Evolutionary conservation across 2,113 vertebrate genomes (phyloP), one percentile per base, ranked within the genome.

Genomic region (Tautogolabrus adspersus): DNA sequence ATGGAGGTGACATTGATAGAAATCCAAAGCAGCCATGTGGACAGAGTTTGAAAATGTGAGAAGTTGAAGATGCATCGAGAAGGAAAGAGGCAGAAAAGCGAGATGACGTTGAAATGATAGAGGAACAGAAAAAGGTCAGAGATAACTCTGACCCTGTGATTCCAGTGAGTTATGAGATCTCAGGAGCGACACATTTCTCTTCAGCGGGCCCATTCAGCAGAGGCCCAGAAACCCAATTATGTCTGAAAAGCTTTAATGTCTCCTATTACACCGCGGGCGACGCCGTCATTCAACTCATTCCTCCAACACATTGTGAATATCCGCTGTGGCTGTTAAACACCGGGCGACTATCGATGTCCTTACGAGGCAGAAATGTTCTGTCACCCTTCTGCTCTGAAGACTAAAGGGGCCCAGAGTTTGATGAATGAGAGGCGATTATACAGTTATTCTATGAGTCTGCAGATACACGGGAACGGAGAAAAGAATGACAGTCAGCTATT

Each of bases 221-320:
- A 73, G 73, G 49, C 67, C 60, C 56, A 66, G 82, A 83, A 85
- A 89, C 66, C 77, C 77, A 87, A 79, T 89, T 87, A 85, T 67
- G 66, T 66, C 76, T 85, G 66, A 82, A 85, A 81, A 83, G 66
- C 70, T 70, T 85, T 85, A 80, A 87, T 81, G 77, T 75, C 55
- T 83, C 55, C 66, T 61, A 59, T 81, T 81, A 78, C 64, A 21
- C 73, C 4, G 13, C 51, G 0, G 79, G 82, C 63, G 63, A 59
- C 57, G 16, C 66, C 11, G 66, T 59, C 82, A 77, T 72, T 86
- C 84, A 83, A 3, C 75, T 80, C 40, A n/a, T 73, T 86, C 34
- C 74, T 83, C 19, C 72, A 21, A n/a, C 74, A 49, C 61, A 23
- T 47, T 59, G 63, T 34, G 74, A 63, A 54, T 72, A 72, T 81